Base-by-base conservation (phyloP, 2,797 vertebrate species). In the Odontamblyopus rebecca region DNA sequence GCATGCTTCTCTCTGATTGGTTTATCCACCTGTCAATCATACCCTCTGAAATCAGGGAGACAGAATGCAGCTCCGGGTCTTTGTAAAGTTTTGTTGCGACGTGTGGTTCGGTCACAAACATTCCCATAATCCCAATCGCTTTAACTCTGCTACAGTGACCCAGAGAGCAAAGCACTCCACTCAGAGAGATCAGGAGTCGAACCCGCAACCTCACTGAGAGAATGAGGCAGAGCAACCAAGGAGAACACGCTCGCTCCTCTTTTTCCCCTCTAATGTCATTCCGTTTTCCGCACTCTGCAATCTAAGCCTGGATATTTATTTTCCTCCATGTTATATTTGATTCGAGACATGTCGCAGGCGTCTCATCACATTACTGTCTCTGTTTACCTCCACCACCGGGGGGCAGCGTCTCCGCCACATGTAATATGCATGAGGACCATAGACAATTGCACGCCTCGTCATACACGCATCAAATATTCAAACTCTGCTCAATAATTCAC, bases 351-450 rank as follows among this genome's bases (percentile, higher is more conserved):
- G 77, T 83, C 75, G 77, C 80, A 74, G 76, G 18, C 35, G 63
- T 77, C 76, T 83, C 75, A 80, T 82, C 73, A 67, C 61, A 74
- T 78, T 67, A 76, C 68, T 69, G 50, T 69, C 62, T 86, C 67
- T 63, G 76, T 77, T 78, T 76, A 81, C 68, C 35, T 38, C 35
- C 53, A 57, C 62, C 35, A 44, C 18, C 76, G 70, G 38, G 68
- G 51, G 59, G 56, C 53, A 75, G 61, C 53, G 56, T 73, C 75
- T 85, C 35, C 72, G 62, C 69, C 41, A 66, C 59, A 48, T 78
- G 23, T 70, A 69, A 61, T 62, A 63, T 66, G 26, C 65, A 62
- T 63, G 8, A 38, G 59, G 27, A 41, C 66, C 16, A 53, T 12
- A 41, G 26, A 27, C 61, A 38, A 18, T 9, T 62, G 18, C 13